phyloP scores from a whole-genome alignment of 2,888 invertebrate genomes.

The Tenthredo mesomela region DNA sequence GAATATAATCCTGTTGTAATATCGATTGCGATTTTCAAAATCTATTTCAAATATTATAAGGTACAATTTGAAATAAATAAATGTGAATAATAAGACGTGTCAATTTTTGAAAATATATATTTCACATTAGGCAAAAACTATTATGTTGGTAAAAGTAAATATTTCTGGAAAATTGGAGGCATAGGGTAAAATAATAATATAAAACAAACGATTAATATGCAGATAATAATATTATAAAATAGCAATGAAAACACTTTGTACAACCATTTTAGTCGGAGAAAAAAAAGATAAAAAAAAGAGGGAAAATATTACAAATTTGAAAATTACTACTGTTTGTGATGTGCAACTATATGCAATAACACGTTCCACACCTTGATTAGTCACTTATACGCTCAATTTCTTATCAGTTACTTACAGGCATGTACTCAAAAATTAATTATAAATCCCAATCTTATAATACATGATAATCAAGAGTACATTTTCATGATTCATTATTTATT shows the following conservation, averaged over 20 bases:
- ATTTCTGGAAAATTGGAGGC: slow-evolving; percentile 21
- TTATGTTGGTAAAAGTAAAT: slow-evolving; percentile 52
- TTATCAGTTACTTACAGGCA: slow-evolving; percentile 52
- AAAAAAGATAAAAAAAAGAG: neutral
- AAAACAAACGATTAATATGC: slow-evolving; percentile 56
- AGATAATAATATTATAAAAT: slow-evolving; percentile 61
- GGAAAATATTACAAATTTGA: slow-evolving; percentile 27
- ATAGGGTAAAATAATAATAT: slow-evolving; percentile 53
- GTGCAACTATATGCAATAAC: slow-evolving; percentile 48
- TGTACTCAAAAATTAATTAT: slow-evolving; percentile 56
- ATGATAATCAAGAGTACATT: slow-evolving; percentile 64
- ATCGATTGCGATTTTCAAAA: neutral
- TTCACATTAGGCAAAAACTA: slow-evolving; percentile 55
- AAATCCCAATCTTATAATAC: slow-evolving; percentile 65
- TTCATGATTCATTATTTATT: slow-evolving; percentile 58
- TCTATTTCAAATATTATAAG: neutral
- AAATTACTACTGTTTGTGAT: slow-evolving; percentile 38
- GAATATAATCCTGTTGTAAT: neutral
- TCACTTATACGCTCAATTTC: slow-evolving; percentile 21
- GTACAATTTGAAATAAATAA: neutral
- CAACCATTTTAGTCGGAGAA: slow-evolving; percentile 53
- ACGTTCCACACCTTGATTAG: slow-evolving; percentile 50
- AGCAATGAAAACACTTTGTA: slow-evolving; percentile 64
- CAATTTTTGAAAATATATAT: slow-evolving; percentile 55
- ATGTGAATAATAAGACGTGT: slow-evolving; percentile 21